Percentiles rank a stretch among this genome's conserved stretches.
These are phyloP conservation scores for Paramuricea clavata DNA, from an alignment of 92 coral and sea anemone genomes.

Conservation along the genomic window DNA sequence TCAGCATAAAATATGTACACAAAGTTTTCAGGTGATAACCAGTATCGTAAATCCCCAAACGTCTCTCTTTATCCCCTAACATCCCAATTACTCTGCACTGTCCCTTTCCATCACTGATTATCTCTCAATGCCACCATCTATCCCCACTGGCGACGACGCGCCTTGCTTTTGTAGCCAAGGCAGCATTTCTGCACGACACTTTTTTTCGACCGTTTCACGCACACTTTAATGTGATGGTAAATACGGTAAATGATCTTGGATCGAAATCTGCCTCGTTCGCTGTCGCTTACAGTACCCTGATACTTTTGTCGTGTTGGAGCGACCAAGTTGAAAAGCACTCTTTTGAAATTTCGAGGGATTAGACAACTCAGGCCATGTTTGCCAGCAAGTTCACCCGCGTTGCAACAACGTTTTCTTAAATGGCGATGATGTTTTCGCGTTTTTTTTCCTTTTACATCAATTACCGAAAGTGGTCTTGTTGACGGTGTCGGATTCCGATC, in stretches of 20 bases:
- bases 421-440: neutral
- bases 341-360: constrained; percentile 1
- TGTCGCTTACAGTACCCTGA: neutral
- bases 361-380: constrained; percentile 42
- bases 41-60: neutral
- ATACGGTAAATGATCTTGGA: neutral
- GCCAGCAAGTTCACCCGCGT: constrained; percentile 29
- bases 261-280: neutral
- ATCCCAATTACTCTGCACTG: neutral
- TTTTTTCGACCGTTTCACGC: constrained; percentile 16
- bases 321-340: neutral
- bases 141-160: neutral
- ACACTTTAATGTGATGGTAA: neutral
- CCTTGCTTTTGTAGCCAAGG: constrained; percentile 18
- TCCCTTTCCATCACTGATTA: neutral
- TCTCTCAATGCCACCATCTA: neutral
- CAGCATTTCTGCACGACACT: constrained; percentile 48
- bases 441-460: neutral
- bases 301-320: constrained; percentile 10
- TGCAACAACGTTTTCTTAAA: constrained; percentile 1
- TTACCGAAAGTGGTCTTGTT: neutral
- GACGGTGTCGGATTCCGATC: neutral
- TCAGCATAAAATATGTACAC: neutral
- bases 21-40: neutral
- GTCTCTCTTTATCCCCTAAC: neutral